These are phyloP conservation scores for Ditylenchus weischeri DNA, from an alignment of 2,888 invertebrate genomes.

Conservation along the genomic window DNA sequence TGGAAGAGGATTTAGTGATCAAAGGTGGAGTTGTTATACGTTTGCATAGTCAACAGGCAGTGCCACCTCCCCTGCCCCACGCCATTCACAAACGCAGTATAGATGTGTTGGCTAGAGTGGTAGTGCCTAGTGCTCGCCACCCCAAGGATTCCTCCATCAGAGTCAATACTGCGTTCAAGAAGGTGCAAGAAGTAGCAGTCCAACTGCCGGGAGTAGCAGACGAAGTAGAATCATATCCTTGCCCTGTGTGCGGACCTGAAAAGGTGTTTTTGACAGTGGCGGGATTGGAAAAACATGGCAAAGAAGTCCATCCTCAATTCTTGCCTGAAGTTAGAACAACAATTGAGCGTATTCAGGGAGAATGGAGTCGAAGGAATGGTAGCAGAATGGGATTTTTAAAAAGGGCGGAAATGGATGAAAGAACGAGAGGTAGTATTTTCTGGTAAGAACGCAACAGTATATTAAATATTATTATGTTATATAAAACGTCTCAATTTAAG, in stretches of 20 bases:
- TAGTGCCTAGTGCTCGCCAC: background rate
- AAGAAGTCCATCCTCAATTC: constrained; percentile 36
- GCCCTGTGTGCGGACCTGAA: constrained; percentile 40
- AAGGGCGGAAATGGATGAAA: no score
- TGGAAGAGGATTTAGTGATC: constrained; percentile 11
- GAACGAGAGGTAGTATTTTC: no score
- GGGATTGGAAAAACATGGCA: constrained; percentile 46
- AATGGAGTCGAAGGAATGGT: background rate
- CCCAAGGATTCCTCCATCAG: background rate
- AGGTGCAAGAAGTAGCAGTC: background rate
- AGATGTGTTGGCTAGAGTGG: no score
- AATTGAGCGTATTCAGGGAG: constrained; percentile 1
- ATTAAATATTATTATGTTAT: no score
- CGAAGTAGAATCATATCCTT: constrained; percentile 51
- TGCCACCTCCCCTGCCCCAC: background rate
- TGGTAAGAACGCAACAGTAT: no score
- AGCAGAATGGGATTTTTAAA: background rate
- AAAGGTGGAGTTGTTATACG: constrained; percentile 13
- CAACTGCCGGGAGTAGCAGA: constrained; percentile 41
- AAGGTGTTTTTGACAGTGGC: constrained; percentile 45
- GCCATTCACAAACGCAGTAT: background rate
- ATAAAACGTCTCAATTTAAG: no score
- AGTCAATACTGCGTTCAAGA: background rate
- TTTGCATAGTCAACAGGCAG: background rate
- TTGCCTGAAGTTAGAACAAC: constrained; percentile 8